These are phyloP conservation scores for Poecilia velifera DNA, from an alignment of 2,797 vertebrate genomes.

Conservation along the genomic window DNA sequence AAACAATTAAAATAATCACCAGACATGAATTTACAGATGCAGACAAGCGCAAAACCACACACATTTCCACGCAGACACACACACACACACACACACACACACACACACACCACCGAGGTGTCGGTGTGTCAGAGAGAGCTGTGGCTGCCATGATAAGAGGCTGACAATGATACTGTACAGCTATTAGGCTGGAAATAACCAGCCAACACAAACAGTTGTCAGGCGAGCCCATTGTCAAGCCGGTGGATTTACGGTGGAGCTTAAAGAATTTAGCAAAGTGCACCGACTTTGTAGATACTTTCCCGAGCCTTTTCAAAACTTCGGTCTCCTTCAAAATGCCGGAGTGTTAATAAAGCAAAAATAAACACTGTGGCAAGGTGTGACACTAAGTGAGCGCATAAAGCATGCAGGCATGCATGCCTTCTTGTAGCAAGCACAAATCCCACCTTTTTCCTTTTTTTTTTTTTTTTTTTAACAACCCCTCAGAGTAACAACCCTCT, in stretches of 20 bases:
- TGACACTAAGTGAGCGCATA: constrained; percentile 68
- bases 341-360: constrained; percentile 71
- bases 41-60: constrained; percentile 37
- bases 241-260: constrained; percentile 72
- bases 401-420: constrained; percentile 48
- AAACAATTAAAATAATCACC: constrained; percentile 21
- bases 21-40: constrained; percentile 14
- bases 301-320: constrained; percentile 67
- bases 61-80: background rate
- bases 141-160: constrained; percentile 91
- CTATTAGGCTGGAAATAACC: constrained; percentile 94
- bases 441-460: constrained; percentile 34
- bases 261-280: constrained; percentile 64
- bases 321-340: constrained; percentile 67
- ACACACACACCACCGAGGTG: constrained; percentile 80
- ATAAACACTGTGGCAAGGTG: constrained; percentile 69
- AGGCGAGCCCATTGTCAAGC: constrained; percentile 72
- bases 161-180: constrained; percentile 92
- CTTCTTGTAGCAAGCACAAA: constrained; percentile 71
- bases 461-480: constrained; percentile 64
- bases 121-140: constrained; percentile 90
- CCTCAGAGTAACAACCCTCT: constrained; percentile 75
- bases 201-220: constrained; percentile 89
- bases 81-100: constrained; percentile 35
- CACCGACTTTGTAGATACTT: constrained; percentile 64